phyloP scores from a whole-genome alignment of 2,888 invertebrate genomes.

The Drosophila macrospina region DNA sequence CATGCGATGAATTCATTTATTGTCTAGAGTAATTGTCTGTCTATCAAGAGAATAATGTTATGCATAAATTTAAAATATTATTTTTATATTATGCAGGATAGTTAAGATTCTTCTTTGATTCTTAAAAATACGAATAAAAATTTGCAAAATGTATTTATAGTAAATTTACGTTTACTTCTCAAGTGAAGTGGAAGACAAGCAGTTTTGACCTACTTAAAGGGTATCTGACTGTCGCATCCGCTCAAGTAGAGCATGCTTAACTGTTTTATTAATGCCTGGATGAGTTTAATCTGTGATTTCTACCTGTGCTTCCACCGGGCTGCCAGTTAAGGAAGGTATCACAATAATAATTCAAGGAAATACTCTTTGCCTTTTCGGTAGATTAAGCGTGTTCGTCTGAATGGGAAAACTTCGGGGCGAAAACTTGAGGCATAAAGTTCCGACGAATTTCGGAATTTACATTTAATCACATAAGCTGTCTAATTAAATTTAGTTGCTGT shows the following conservation, averaged over 20 bases:
- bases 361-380: slow-evolving; percentile 12
- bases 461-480: slow-evolving; percentile 25
- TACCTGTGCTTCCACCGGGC: not conserved
- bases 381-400: slow-evolving; percentile 16
- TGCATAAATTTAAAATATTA: too few species aligned
- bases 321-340: slow-evolving; percentile 20
- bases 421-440: slow-evolving; percentile 8
- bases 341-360: slow-evolving; percentile 21
- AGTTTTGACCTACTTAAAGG: not conserved
- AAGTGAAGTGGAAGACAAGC: too few species aligned
- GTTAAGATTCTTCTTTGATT: too few species aligned
- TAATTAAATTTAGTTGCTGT: slow-evolving; percentile 15
- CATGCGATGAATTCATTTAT: too few species aligned
- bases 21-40: too few species aligned
- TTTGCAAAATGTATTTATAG: too few species aligned
- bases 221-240: slow-evolving; percentile 1
- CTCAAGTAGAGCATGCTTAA: not conserved
- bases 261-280: slow-evolving; percentile 19
- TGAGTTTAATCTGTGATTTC: slow-evolving; percentile 16
- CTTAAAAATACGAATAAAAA: too few species aligned
- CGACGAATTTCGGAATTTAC: slow-evolving; percentile 20
- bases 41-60: too few species aligned
- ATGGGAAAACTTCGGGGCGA: slow-evolving; percentile 5
- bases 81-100: too few species aligned
- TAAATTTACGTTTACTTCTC: too few species aligned